Base-by-base conservation (phyloP, 2,888 invertebrate genomes). In the Spisula subtruncata region DNA sequence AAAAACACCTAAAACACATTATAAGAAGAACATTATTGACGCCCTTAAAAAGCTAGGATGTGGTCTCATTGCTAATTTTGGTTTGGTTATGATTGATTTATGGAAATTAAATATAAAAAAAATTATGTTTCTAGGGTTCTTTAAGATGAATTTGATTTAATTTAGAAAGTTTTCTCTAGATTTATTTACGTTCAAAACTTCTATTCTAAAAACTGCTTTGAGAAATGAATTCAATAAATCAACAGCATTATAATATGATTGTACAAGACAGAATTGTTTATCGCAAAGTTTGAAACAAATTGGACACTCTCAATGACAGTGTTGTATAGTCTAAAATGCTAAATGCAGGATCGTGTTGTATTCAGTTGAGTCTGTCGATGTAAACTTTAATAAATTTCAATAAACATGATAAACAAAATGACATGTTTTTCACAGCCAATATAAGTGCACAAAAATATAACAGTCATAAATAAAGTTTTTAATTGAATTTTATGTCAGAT, bases 351-450 rank as follows among this genome's bases (percentile, higher is more conserved):
- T 25, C 29, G 32, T 10, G 60, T 25, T 25, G 18, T 75, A 32
- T 75, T 35, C 16, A 18, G 75, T 75, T 75, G 32, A 75, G 12
- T 32, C 32, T 75, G 75, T 75, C 35, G 32, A 75, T 16, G 32
- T 32, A 75, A 75, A 75, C 75, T 75, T 35, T 25, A 75, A 75
- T 75, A 75, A 35, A 8, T 75, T 75, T 35, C 75, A 32, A 32
- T 32, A 32, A 75, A 75, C 75, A 75, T 32, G 14, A 32, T 32
- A 32, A 75, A 75, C 75, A 75, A 75, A 35, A 75, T 75, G 75
- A 75, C 75, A 75, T 35, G 75, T 75, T 75, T 75, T 66, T 66
- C 60, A 25, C 60, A 66, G 60, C n/a, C 60, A 66, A 66, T n/a
- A n/a, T n/a, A 66, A 66, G 10, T 66, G 20, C 25, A 66, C 25